Percentiles rank a stretch among this genome's conserved stretches.
Conservation (phyloP, 2,797 vertebrate species). For the Crenuchus spilurus region DNA sequence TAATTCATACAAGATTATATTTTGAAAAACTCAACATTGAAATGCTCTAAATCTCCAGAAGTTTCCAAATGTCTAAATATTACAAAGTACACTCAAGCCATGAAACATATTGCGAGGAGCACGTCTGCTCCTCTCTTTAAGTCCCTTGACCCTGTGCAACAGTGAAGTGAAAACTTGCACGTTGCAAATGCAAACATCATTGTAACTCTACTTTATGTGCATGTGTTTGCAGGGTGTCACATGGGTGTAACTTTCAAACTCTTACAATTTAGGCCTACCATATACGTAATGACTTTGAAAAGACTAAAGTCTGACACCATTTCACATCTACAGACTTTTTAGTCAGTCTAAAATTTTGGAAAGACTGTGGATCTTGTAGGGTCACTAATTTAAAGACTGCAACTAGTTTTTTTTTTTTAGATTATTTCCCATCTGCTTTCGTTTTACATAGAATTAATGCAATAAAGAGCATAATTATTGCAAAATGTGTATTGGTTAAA, state of each 20-base stretch:
- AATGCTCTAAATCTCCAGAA: background rate
- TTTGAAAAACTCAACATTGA: background rate
- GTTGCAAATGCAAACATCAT: constrained; percentile 34
- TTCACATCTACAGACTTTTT: too few species aligned
- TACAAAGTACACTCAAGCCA: background rate
- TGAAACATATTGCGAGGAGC: background rate
- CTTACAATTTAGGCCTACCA: too few species aligned
- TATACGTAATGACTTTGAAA: too few species aligned
- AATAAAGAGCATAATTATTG: too few species aligned
- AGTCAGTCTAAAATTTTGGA: too few species aligned
- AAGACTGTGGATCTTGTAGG: too few species aligned
- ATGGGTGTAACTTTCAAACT: constrained; percentile 5
- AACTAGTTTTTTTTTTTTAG: too few species aligned
- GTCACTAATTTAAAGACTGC: too few species aligned
- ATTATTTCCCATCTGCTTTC: too few species aligned
- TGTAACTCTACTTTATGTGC: constrained; percentile 6
- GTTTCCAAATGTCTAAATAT: background rate
- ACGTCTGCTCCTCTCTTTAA: background rate
- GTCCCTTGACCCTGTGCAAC: background rate
- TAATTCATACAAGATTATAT: background rate
- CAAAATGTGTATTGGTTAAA: too few species aligned
- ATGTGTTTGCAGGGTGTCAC: constrained; percentile 3
- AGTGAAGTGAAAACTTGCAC: background rate
- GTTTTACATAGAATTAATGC: too few species aligned
- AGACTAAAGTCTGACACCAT: too few species aligned